Percentiles rank a stretch among this genome's conserved stretches.
These are phyloP conservation scores for Mellivora capensis DNA, from an alignment of 2,113 vertebrate genomes.

Conservation along the genomic window DNA sequence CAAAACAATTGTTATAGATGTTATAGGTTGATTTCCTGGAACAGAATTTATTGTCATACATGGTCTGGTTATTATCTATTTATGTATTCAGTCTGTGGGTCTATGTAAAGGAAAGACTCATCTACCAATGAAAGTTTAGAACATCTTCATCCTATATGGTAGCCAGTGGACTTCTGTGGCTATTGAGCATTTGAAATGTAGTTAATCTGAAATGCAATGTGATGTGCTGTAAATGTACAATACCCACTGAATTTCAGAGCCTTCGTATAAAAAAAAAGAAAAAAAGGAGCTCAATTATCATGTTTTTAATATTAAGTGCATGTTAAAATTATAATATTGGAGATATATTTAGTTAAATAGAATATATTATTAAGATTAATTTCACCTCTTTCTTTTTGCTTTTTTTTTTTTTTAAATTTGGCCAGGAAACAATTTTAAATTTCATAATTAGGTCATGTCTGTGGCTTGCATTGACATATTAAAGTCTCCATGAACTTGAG, in stretches of 20 bases:
- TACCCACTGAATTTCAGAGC: not conserved
- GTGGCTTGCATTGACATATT: not conserved
- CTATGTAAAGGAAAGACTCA: not conserved
- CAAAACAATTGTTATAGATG: not conserved
- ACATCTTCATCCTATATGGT: fast-evolving
- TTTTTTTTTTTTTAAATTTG: not conserved
- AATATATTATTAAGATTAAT: not conserved
- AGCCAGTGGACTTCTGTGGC: not conserved
- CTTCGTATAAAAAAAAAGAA: not conserved
- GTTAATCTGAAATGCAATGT: not conserved
- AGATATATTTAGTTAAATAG: not conserved
- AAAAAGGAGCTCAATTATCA: not conserved
- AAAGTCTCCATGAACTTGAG: not conserved
- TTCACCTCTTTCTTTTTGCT: not conserved
- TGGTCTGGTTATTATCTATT: not conserved
- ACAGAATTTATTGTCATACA: not conserved
- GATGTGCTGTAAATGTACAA: not conserved
- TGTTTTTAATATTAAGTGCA: not conserved
- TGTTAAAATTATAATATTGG: not conserved
- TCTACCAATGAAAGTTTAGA: not conserved
- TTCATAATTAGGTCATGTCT: not conserved
- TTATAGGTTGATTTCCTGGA: not conserved
- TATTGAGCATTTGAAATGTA: not conserved
- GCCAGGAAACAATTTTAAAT: not conserved
- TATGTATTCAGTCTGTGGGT: not conserved